Evolutionary conservation across 2,888 invertebrate genomes (phyloP), one percentile per base, ranked within the genome.

Genomic region (Biston betularia): DNA sequence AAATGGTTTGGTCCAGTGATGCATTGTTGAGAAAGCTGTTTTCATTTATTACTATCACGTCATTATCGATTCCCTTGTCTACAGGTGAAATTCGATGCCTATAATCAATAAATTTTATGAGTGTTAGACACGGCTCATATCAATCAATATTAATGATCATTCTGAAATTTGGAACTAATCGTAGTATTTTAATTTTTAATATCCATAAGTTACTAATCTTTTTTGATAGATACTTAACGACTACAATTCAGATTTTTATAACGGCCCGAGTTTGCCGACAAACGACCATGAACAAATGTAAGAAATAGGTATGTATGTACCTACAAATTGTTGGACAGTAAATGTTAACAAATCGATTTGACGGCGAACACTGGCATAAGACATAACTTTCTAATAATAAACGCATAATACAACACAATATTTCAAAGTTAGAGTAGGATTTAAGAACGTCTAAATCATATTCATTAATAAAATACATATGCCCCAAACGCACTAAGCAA

Each of bases 81-180:
- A 80, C 81, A 77, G 80, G 86, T 86, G 88, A 89, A 88, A 89
- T 83, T 84, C 74, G 80, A 83, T 78, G 83, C 74, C 83, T 83
- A 82, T 87, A 85, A 85, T 83, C 85, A 82, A 88, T 88, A 86
- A 87, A 87, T 85, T 89, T 88, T 89, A 90, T 86, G 88, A 85
- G 83, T 77, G 84, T 91, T 87, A 90, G 91, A 81, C 87, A 92
- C 88, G 92, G 89, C 83, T 88, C 83, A 86, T 91, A 89, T 88
- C 90, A 88, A 90, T 91, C 89, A 87, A 87, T 86, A 83, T 86
- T 91, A 88, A 92, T 88, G 89, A 90, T 91, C 88, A 86, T 81
- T 83, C 83, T 75, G 80, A 86, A 89, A 92, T 91, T 89, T 86
- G 89, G 90, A 92, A 90, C 91, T 88, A 90, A 91, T 91, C 88